These are phyloP conservation scores for Rhyacophila evoluta DNA, from an alignment of 2,888 invertebrate species.

Conservation along the genomic window DNA sequence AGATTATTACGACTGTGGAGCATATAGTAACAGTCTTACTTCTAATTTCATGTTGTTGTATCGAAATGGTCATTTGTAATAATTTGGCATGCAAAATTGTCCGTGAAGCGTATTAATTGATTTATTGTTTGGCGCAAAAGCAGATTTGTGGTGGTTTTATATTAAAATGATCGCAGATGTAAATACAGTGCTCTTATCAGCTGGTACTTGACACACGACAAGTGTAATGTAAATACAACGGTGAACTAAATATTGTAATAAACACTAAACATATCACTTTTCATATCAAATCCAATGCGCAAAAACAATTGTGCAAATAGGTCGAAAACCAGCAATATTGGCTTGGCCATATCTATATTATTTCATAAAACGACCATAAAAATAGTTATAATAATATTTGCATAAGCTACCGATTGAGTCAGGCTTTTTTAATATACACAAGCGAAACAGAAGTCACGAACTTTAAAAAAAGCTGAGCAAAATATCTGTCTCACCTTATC, in stretches of 20 bases:
- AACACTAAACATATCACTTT: constrained; percentile 49
- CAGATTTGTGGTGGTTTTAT: constrained; percentile 35
- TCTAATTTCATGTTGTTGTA: too few relatives aligned
- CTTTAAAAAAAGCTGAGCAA: not conserved
- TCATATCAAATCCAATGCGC: constrained; percentile 43
- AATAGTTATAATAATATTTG: constrained; percentile 39
- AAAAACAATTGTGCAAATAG: constrained; percentile 55
- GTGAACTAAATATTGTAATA: constrained; percentile 53
- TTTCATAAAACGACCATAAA: constrained; percentile 21
- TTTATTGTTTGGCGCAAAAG: constrained; percentile 29
- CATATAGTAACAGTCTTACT: too few relatives aligned
- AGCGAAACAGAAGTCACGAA: not conserved
- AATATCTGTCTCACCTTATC: not conserved
- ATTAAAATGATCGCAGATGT: constrained; percentile 45
- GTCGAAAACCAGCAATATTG: constrained; percentile 32
- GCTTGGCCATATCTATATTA: constrained; percentile 13
- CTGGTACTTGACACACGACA: constrained; percentile 53
- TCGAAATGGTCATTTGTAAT: not conserved
- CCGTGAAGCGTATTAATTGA: constrained; percentile 33
- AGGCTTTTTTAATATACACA: not conserved
- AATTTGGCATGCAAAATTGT: not conserved
- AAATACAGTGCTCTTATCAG: constrained; percentile 50
- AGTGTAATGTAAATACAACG: constrained; percentile 54
- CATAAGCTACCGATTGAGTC: constrained; percentile 43
- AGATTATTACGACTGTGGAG: too few relatives aligned